These are phyloP conservation scores for Diorhabda elongata DNA, from an alignment of 1,140 invertebrate genomes.

Conservation along the genomic window DNA sequence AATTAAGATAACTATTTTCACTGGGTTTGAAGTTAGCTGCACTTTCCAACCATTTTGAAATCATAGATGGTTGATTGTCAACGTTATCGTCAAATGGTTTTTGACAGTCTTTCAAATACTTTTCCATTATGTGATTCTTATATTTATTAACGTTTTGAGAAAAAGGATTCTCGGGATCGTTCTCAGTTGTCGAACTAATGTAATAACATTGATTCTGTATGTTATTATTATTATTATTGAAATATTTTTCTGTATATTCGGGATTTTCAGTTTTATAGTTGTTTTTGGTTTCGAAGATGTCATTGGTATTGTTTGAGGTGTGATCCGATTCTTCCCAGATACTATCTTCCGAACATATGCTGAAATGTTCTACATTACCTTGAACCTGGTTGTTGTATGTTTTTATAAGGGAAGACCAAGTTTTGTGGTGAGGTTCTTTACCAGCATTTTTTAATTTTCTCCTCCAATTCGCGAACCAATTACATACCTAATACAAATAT, in stretches of 20 bases:
- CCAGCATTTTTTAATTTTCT: conserved; percentile 68
- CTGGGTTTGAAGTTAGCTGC: conserved; percentile 62
- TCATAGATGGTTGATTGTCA: conserved; percentile 51
- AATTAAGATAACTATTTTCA: conserved; percentile 62
- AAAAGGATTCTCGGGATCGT: conserved; percentile 35
- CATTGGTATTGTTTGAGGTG: conserved; percentile 20
- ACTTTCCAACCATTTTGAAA: conserved; percentile 67
- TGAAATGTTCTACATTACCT: conserved; percentile 70
- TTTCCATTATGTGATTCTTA: conserved; percentile 57
- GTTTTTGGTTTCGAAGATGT: conserved; percentile 22
- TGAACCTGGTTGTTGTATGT: conserved; percentile 66
- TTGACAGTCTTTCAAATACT: conserved; percentile 49
- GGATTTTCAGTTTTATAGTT: background rate
- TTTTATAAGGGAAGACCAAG: conserved; percentile 68
- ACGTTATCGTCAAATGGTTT: conserved; percentile 37
- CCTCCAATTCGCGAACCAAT: conserved; percentile 75
- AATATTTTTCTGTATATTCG: background rate
- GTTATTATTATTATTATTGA: conserved; percentile 9
- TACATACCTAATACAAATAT: conserved; percentile 56
- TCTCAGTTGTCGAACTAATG: conserved; percentile 47
- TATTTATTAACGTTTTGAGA: conserved; percentile 47
- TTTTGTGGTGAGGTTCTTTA: conserved; percentile 57
- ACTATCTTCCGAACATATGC: conserved; percentile 68
- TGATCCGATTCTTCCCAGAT: conserved; percentile 63
- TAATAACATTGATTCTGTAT: conserved; percentile 42